Conservation (phyloP, 1,140 invertebrate species). For the Monomorium pharaonis region DNA sequence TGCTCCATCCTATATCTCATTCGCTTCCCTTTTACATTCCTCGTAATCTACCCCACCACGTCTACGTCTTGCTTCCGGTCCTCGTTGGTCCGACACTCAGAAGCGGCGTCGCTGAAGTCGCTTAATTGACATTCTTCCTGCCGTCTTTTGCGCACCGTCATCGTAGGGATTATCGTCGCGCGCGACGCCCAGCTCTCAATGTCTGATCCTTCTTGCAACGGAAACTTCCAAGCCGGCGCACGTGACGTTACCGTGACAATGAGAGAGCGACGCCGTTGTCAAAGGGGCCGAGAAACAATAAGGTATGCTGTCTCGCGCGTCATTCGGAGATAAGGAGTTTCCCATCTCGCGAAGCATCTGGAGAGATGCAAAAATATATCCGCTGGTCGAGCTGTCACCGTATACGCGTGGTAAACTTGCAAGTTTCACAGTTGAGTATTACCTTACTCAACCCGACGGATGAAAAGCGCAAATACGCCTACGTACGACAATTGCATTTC, state of each 20-base stretch:
- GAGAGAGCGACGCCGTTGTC: slow-evolving; percentile 4
- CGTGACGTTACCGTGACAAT: slow-evolving; percentile 54
- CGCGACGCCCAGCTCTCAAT: slow-evolving; percentile 37
- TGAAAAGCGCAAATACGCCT: neutral
- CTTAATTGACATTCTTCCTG: slow-evolving; percentile 66
- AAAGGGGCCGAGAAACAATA: slow-evolving; percentile 35
- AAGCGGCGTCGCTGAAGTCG: slow-evolving; percentile 41
- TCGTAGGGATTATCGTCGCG: slow-evolving; percentile 8
- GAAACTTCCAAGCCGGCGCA: slow-evolving; percentile 43
- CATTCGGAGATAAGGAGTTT: slow-evolving; percentile 27
- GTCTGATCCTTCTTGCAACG: slow-evolving; percentile 43
- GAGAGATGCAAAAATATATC: slow-evolving; percentile 32
- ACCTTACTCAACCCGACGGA: neutral
- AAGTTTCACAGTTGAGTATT: neutral
- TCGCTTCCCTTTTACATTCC: neutral
- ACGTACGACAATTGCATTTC: neutral
- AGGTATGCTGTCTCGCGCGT: neutral
- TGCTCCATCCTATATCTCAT: neutral
- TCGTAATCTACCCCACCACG: neutral
- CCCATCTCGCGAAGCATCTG: neutral
- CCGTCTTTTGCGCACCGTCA: neutral
- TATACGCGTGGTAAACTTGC: neutral
- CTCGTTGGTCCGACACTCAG: slow-evolving; percentile 33
- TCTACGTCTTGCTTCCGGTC: neutral
- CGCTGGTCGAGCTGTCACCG: neutral